These are phyloP conservation scores for Isurus oxyrinchus DNA, from an alignment of 2,113 vertebrate species.

Conservation along the genomic window DNA sequence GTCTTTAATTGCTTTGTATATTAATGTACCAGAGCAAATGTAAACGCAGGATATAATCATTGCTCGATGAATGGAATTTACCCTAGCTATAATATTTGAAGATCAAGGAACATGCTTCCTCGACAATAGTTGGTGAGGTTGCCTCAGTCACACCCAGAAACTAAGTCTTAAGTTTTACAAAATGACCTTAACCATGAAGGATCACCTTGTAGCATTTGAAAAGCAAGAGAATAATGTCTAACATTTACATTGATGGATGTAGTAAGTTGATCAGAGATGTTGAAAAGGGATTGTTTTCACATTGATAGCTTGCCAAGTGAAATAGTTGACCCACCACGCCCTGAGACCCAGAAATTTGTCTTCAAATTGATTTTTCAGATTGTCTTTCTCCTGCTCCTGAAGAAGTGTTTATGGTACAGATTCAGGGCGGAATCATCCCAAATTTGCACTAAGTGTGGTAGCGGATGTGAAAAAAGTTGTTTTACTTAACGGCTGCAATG, in stretches of 20 bases:
- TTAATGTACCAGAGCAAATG: not conserved
- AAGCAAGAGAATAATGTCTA: not conserved
- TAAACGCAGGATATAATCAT: conserved; percentile 9
- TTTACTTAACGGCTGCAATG: too few species aligned
- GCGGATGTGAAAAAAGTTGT: too few species aligned
- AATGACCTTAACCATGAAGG: not conserved
- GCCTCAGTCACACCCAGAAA: not conserved
- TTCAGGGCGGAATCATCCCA: not conserved
- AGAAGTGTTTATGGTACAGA: not conserved
- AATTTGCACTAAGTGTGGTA: too few species aligned
- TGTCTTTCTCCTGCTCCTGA: not conserved
- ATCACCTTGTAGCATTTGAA: not conserved
- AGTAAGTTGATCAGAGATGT: not conserved
- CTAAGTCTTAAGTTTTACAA: not conserved
- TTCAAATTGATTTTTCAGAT: not conserved
- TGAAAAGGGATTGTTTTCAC: not conserved
- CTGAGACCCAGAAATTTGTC: not conserved
- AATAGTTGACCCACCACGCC: not conserved
- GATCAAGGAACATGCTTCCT: not conserved
- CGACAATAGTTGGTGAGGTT: not conserved
- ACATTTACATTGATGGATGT: not conserved
- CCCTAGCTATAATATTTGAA: not conserved
- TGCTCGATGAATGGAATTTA: not conserved
- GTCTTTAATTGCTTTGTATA: not conserved
- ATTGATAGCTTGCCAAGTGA: not conserved